Conservation (phyloP, 1,140 invertebrate species). For the Temnothorax longispinosus region DNA sequence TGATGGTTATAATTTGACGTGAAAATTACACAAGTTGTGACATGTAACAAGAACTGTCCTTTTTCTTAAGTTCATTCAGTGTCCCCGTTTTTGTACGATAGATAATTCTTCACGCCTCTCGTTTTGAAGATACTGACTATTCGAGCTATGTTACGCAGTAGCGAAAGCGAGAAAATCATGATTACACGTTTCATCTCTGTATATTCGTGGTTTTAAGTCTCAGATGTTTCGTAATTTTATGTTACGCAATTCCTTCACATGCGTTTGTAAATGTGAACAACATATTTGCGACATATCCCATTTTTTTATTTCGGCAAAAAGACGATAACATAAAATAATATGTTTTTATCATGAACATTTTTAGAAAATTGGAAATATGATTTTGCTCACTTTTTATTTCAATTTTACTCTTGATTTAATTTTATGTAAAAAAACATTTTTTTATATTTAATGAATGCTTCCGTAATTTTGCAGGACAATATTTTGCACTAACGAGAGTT, state of each 20-base stretch:
- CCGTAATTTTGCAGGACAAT: not conserved
- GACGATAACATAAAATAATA: not conserved
- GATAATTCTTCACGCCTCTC: not conserved
- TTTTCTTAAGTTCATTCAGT: not conserved
- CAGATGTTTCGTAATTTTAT: not conserved
- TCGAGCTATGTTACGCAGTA: not conserved
- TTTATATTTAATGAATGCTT: conserved; percentile 14
- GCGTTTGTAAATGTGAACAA: not conserved
- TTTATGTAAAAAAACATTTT: conserved; percentile 15
- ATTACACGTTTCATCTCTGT: conserved; percentile 40
- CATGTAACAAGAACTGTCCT: not conserved
- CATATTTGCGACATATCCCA: not conserved
- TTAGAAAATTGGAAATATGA: not conserved
- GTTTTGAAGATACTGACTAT: not conserved
- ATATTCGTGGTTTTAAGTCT: conserved; percentile 9
- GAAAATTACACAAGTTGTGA: not conserved
- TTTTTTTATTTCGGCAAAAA: not conserved
- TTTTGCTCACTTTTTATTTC: not conserved
- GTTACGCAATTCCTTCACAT: not conserved
- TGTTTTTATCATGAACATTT: not conserved
- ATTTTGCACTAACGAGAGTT: conserved; percentile 34
- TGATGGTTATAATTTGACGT: not conserved
- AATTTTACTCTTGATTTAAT: not conserved
- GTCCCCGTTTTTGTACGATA: not conserved
- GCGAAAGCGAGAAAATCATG: conserved; percentile 45